Conservation (phyloP, 2,113 vertebrate genomes). For the Scortum barcoo region DNA sequence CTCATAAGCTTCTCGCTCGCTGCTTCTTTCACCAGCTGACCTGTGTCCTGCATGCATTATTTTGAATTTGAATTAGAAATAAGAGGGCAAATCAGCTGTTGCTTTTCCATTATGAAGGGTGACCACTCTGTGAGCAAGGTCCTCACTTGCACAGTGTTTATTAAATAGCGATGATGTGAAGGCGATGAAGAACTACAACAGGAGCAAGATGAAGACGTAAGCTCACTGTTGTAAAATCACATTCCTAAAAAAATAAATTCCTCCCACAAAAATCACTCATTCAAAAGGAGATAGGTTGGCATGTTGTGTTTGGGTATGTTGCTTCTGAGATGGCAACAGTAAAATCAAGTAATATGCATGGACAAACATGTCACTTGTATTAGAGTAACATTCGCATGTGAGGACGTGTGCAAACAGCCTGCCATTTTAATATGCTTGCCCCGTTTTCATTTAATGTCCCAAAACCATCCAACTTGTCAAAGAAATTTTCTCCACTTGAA, state of each 20-base stretch:
- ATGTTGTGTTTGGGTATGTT: neutral
- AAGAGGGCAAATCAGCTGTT: neutral
- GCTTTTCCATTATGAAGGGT: neutral
- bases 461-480: slow-evolving; percentile 65
- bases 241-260: neutral
- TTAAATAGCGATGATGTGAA: too few species aligned
- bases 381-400: neutral
- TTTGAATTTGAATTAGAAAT: neutral
- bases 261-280: neutral
- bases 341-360: neutral
- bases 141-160: neutral
- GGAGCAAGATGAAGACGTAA: neutral
- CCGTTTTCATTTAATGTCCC: slow-evolving; percentile 55
- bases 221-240: neutral
- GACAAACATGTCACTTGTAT: slow-evolving; percentile 18
- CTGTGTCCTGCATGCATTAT: neutral
- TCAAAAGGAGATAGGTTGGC: neutral
- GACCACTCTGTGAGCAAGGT: neutral
- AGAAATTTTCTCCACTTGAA: slow-evolving; percentile 65
- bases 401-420: slow-evolving; percentile 2
- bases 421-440: slow-evolving; percentile 19
- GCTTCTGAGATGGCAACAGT: neutral
- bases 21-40: too few species aligned
- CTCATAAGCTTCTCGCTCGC: too few species aligned
- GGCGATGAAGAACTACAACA: too few species aligned